Conservation (phyloP, 2,113 vertebrate genomes). For the Mixornis gularis region DNA sequence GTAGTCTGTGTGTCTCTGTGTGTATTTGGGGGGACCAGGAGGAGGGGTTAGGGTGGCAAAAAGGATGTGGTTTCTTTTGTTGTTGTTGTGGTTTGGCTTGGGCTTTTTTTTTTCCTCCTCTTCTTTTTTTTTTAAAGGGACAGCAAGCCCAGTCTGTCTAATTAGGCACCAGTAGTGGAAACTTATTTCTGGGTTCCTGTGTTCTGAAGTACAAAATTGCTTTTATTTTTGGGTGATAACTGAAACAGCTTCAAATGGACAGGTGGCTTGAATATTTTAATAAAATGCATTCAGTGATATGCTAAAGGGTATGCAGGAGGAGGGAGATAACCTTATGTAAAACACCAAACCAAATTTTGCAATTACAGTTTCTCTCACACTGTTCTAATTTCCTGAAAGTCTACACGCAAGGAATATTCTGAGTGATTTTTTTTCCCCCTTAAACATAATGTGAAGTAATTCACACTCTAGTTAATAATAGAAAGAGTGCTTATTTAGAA, state of each 20-base stretch:
- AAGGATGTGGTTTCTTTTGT: slow-evolving; percentile 57
- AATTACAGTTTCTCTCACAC: slow-evolving; percentile 34
- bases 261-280: slow-evolving; percentile 44
- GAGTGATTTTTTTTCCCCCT: background rate
- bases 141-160: background rate
- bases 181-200: slow-evolving; percentile 15
- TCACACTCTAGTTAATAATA: background rate
- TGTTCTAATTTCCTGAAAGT: slow-evolving; percentile 34
- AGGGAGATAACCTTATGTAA: slow-evolving; percentile 39
- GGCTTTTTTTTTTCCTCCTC: background rate
- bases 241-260: slow-evolving; percentile 25
- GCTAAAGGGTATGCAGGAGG: slow-evolving; percentile 41
- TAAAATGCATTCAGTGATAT: slow-evolving; percentile 24
- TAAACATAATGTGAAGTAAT: background rate
- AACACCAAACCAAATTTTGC: slow-evolving; percentile 49
- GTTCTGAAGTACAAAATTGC: slow-evolving; percentile 1
- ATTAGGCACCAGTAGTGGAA: slow-evolving; percentile 14
- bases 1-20: slow-evolving; percentile 47
- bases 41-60: slow-evolving; percentile 9
- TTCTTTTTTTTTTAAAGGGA: background rate
- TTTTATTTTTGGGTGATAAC: slow-evolving; percentile 45
- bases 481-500: background rate
- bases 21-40: background rate
- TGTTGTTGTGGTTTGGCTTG: slow-evolving; percentile 31
- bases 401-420: background rate